A percentile compares a stretch with the other conserved stretches of the same genome.
Evolutionary conservation across 2,797 vertebrate species (phyloP).

Genomic region (Oreonectes daqikongensis): DNA sequence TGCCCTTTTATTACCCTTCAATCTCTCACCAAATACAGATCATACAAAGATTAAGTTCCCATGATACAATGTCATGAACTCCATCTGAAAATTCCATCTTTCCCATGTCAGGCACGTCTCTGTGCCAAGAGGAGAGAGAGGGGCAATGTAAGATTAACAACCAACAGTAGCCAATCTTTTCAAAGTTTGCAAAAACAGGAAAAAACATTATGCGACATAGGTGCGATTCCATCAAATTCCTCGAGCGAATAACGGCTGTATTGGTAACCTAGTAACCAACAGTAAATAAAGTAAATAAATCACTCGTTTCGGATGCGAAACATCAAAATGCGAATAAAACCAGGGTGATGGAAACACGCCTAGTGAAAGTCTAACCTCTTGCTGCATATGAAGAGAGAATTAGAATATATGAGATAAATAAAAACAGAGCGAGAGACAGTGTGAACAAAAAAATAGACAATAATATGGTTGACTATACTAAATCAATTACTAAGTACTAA

Average conservation of each 20-base stretch:
- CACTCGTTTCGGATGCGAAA: no score
- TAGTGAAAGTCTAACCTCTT: conserved; percentile 15
- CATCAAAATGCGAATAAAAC: no score
- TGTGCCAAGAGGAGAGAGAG: conserved; percentile 16
- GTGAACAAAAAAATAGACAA: not conserved
- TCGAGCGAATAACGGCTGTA: no score
- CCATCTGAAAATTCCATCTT: conserved; percentile 4
- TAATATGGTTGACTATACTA: not conserved
- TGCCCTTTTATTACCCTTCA: conserved; percentile 35
- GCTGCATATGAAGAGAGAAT: conserved; percentile 31
- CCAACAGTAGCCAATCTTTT: no score
- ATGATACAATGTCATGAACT: not conserved
- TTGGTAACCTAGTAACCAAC: no score
- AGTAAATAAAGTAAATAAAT: no score
- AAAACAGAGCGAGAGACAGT: not conserved
- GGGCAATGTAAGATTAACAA: not conserved
- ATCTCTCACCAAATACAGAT: conserved; percentile 30
- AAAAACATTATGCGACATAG: no score
- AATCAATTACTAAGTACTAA: not conserved
- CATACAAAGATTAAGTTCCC: conserved; percentile 4
- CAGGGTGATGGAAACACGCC: no score
- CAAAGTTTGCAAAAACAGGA: no score
- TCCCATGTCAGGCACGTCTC: conserved; percentile 4
- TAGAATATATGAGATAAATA: not conserved
- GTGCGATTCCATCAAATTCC: no score